Conservation (phyloP, 2,888 invertebrate genomes). For the Lagria hirta region DNA sequence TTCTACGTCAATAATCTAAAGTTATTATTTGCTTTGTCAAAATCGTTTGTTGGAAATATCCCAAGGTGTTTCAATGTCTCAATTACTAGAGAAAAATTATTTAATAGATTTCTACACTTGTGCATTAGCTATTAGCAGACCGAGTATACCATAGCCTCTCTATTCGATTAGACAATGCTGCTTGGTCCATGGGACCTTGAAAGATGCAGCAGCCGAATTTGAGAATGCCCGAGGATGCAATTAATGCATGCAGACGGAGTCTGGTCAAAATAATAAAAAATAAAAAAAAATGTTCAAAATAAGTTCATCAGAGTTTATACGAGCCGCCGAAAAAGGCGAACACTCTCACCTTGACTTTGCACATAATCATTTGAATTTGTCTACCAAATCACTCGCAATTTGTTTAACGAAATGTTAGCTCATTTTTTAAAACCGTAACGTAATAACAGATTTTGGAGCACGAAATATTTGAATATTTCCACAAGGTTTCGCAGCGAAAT, state of each 20-base stretch:
- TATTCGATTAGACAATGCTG: slow-evolving; percentile 35
- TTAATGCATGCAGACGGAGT: slow-evolving; percentile 53
- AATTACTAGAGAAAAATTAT: too few relatives aligned
- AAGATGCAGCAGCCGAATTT: slow-evolving; percentile 40
- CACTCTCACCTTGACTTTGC: slow-evolving; percentile 45
- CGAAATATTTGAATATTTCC: background rate
- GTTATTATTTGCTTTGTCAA: too few relatives aligned
- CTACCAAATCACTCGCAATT: slow-evolving; percentile 32
- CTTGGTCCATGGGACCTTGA: slow-evolving; percentile 38
- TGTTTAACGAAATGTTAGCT: slow-evolving; percentile 26
- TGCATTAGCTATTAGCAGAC: background rate
- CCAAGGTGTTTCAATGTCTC: too few relatives aligned
- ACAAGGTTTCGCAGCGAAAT: too few relatives aligned
- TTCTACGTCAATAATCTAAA: too few relatives aligned
- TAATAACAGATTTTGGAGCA: background rate
- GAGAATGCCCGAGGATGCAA: slow-evolving; percentile 52
- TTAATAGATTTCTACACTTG: background rate
- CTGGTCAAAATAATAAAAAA: slow-evolving; percentile 40
- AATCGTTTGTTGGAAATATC: too few relatives aligned
- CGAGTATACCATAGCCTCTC: slow-evolving; percentile 1
- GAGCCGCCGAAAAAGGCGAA: slow-evolving; percentile 36
- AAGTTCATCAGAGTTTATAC: slow-evolving; percentile 45
- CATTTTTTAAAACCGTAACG: slow-evolving; percentile 13
- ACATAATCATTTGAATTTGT: slow-evolving; percentile 40
- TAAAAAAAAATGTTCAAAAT: too few relatives aligned